Percentiles rank a stretch among this genome's conserved stretches.
Evolutionary conservation across 2,888 invertebrate genomes (phyloP).

Genomic region (Tenodera sinensis): DNA sequence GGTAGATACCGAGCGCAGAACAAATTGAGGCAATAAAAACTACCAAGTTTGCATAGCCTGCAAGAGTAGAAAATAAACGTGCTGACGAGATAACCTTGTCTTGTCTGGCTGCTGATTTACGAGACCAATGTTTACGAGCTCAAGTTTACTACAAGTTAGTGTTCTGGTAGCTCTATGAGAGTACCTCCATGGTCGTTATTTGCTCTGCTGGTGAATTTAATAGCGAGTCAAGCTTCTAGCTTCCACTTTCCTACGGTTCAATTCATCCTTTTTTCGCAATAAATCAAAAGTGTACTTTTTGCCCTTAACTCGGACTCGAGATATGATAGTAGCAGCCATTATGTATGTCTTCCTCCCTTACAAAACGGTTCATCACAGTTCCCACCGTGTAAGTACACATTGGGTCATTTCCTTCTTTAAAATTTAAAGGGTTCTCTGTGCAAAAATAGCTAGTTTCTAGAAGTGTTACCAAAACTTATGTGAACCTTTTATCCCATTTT

Average conservation of each 20-base stretch:
- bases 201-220: neutral
- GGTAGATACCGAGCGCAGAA: neutral
- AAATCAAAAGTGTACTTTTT: neutral
- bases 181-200: neutral
- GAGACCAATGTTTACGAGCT: neutral
- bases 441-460: no score
- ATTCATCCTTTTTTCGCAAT: neutral
- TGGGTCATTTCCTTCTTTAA: neutral
- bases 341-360: neutral
- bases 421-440: no score
- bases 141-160: neutral
- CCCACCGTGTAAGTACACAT: neutral
- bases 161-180: neutral
- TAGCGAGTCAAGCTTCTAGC: neutral
- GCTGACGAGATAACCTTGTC: neutral
- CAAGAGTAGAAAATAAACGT: neutral
- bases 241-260: neutral
- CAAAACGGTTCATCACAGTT: neutral
- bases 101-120: neutral
- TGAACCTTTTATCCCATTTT: no score
- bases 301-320: neutral
- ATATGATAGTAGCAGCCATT: neutral
- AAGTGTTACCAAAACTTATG: no score
- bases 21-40: neutral
- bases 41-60: neutral